A percentile compares a stretch with the other conserved stretches of the same genome.
Evolutionary conservation across 2,797 vertebrate species (phyloP).

Genomic region (Artibeus jamaicensis): DNA sequence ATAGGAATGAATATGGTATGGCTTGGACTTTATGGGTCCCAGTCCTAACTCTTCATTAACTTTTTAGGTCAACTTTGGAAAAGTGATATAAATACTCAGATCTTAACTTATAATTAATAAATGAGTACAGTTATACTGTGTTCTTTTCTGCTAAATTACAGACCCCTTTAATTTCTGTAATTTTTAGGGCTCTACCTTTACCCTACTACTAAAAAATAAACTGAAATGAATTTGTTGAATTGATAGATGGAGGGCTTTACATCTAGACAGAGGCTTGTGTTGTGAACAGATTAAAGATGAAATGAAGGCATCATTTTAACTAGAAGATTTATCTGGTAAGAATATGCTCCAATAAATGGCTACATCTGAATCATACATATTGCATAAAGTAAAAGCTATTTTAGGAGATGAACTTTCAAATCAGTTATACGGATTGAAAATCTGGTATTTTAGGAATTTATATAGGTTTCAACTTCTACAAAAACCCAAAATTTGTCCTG

Average conservation of each 20-base stretch:
- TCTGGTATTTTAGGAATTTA: background rate
- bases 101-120: background rate
- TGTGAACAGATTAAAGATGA: background rate
- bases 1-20: background rate
- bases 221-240: background rate
- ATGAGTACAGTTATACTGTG: background rate
- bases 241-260: background rate
- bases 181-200: background rate
- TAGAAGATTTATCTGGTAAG: constrained; percentile 32
- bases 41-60: background rate
- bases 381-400: constrained; percentile 61
- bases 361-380: constrained; percentile 46
- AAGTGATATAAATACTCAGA: background rate
- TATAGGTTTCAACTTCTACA: constrained; percentile 1
- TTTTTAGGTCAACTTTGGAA: background rate
- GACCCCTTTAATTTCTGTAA: background rate
- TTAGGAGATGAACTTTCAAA: constrained; percentile 59
- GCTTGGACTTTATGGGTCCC: background rate
- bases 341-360: constrained; percentile 13
- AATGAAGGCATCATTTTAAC: constrained; percentile 16
- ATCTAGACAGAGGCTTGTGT: background rate
- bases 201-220: background rate
- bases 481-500: background rate
- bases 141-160: background rate
- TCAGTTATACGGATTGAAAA: constrained; percentile 37